Conservation (phyloP, 2,888 invertebrate species). For the Marasmarcha lunaedactyla region DNA sequence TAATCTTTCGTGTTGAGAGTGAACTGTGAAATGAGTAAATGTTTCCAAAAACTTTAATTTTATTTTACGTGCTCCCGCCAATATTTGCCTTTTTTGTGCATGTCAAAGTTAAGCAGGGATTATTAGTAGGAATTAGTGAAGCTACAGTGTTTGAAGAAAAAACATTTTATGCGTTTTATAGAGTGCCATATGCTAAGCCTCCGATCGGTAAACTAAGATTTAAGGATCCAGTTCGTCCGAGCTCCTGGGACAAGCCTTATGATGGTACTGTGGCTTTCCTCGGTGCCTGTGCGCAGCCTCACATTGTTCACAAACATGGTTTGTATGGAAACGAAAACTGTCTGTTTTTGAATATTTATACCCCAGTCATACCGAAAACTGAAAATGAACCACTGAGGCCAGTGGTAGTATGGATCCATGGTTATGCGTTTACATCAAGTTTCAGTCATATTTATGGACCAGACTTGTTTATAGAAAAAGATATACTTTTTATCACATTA, state of each 20-base stretch:
- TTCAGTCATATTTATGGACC: constrained; percentile 55
- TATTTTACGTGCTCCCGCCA: constrained; percentile 12
- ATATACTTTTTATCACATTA: constrained; percentile 39
- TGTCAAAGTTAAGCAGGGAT: constrained; percentile 41
- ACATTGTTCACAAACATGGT: constrained; percentile 44
- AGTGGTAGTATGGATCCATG: constrained; percentile 55
- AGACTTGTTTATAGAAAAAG: constrained; percentile 53
- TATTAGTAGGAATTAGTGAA: constrained; percentile 29
- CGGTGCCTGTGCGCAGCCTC: constrained; percentile 73
- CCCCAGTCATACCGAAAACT: constrained; percentile 50
- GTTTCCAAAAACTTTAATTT: constrained; percentile 16
- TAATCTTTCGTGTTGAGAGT: neutral
- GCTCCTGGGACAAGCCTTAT: constrained; percentile 60
- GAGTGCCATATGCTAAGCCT: constrained; percentile 47
- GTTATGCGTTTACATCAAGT: constrained; percentile 50
- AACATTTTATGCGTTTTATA: constrained; percentile 45
- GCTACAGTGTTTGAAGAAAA: constrained; percentile 33
- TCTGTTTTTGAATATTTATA: constrained; percentile 77
- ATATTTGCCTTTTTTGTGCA: constrained; percentile 22
- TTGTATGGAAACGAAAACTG: constrained; percentile 71
- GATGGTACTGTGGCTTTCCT: constrained; percentile 65
- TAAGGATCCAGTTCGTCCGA: constrained; percentile 36
- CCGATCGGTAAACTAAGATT: constrained; percentile 45
- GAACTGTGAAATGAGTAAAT: constrained; percentile 18
- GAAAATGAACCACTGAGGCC: constrained; percentile 23